Base-by-base conservation (phyloP, 2,888 invertebrate species). In the Dasypolia templi region DNA sequence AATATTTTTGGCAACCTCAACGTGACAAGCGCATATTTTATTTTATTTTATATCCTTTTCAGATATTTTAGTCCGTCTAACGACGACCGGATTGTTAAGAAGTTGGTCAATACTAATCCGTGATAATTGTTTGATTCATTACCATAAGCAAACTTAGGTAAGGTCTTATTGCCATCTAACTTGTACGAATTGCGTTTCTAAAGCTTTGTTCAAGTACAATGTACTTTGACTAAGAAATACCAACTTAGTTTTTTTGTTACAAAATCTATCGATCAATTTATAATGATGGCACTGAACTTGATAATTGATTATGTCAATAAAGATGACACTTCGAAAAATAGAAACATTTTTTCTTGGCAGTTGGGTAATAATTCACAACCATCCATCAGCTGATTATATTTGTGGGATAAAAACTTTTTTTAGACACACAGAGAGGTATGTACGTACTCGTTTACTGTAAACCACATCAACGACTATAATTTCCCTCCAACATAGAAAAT, bases 231-330 rank as follows among this genome's bases (percentile, higher is more conserved):
- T 32, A 55, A 3, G 17, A 1, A 29, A 29, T 32, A 56, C 17
- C 26, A 58, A n/a, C 19, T 3, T 51, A 7, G 1, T 6, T 72
- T 44, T 32, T 22, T 49, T 32, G 46, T 22, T 29, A 49, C 14
- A 17, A 4, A 53, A 53, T 46, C 0, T 49, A 56, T 46, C n/a
- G 49, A 58, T 26, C 56, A 22, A 14, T 29, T 46, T 53, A 14
- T 26, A 56, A 9, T 32, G 14, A 49, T 62, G 32, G 2, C 61
- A 74, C 53, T 74, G 35, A 67, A 65, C 53, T 56, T 68, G 64
- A 44, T 49, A 65, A 76, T 58, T 17, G 32, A 53, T 51, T 49
- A 58, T 26, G 58, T 77, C 44, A 85, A 67, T 42, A 81, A 26
- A 42, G 42, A 70, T 64, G 58, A 69, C 56, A 22, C 58, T 66